Evolutionary conservation across 2,888 invertebrate genomes (phyloP), one percentile per base, ranked within the genome.

Genomic region (Melinaea menophilus): DNA sequence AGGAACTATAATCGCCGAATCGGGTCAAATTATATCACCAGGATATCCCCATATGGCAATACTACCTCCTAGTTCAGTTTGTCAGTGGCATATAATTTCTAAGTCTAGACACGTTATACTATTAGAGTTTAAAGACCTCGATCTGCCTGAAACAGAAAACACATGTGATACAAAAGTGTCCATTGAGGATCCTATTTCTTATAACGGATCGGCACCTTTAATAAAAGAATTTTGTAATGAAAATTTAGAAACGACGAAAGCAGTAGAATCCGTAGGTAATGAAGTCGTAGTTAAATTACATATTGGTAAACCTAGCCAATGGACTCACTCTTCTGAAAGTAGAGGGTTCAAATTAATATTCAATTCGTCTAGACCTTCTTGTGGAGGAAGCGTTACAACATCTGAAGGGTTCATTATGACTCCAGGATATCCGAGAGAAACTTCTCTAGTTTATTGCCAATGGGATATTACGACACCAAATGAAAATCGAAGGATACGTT

Each of bases 11-110:
- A 81, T 93, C 62, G 90, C 92, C 1, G 73, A 67, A 58, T 80
- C 72, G n/a, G 96, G 96, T 0, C 80, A 88, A 45, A 84, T 98
- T 11, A 84, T 79, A 0, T 94, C 95, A 5, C 96, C 96, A 0
- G 92, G 93, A 67, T 94, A 93, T 76, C 96, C 96, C 0, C 79
- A 84, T 31, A 72, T 86, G 65, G 77, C 82, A 33, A 72, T 83
- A 35, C 92, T 94, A 67, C 90, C 91, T 1, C 80, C 80, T 55
- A 92, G 93, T 65, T 78, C 91, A 4, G 88, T 94, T 34, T 98
- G 98, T 79, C 90, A 92, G 57, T 98, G 97, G 95, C 90, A 89
- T 64, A 89, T 98, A 33, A 85, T 92, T 66, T 92, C 92, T 5
- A 56, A 72, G 4, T 71, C 77, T 3, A 72, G 75, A 55, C 74